Evolutionary conservation across 2,113 vertebrate genomes (phyloP).

Genomic region (Meriones unguiculatus): DNA sequence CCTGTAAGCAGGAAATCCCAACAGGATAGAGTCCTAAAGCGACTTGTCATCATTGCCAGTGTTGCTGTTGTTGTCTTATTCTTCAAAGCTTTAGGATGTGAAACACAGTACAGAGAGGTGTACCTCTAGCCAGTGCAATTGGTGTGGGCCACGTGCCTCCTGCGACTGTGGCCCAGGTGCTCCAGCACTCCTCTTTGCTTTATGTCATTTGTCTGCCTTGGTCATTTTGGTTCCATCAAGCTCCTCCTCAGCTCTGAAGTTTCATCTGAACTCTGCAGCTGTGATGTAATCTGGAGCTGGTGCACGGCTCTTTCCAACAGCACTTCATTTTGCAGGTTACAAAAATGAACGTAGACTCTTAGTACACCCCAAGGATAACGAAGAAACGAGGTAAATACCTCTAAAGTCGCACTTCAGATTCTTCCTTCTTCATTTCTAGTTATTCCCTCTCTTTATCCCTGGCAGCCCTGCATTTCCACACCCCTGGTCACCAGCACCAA

Average conservation of each 20-base stretch:
- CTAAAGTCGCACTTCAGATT: slow-evolving; percentile 73
- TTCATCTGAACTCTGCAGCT: slow-evolving; percentile 54
- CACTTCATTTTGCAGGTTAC: slow-evolving; percentile 41
- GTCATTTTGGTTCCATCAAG: slow-evolving; percentile 6
- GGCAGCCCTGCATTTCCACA: slow-evolving; percentile 78
- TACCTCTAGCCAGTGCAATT: accelerated
- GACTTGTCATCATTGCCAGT: not conserved
- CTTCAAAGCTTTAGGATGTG: not conserved
- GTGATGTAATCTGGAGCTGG: slow-evolving; percentile 5
- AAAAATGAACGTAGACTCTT: slow-evolving; percentile 49
- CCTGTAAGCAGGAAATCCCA: not conserved
- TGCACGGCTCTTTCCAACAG: slow-evolving; percentile 17
- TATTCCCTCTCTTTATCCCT: slow-evolving; percentile 82
- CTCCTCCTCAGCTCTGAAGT: slow-evolving; percentile 27
- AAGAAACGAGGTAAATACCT: slow-evolving; percentile 63
- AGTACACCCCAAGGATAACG: slow-evolving; percentile 42
- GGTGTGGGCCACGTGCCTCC: accelerated
- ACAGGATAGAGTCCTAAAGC: not conserved
- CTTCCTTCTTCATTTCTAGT: slow-evolving; percentile 82
- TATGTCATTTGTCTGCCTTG: not conserved
- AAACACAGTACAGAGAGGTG: accelerated
- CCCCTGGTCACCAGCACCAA: slow-evolving; percentile 82
- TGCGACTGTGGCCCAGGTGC: not conserved
- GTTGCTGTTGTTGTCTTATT: not conserved
- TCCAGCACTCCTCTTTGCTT: not conserved